Evolutionary conservation across 2,888 invertebrate species (phyloP).

Genomic region (Chrysolina haemoptera): DNA sequence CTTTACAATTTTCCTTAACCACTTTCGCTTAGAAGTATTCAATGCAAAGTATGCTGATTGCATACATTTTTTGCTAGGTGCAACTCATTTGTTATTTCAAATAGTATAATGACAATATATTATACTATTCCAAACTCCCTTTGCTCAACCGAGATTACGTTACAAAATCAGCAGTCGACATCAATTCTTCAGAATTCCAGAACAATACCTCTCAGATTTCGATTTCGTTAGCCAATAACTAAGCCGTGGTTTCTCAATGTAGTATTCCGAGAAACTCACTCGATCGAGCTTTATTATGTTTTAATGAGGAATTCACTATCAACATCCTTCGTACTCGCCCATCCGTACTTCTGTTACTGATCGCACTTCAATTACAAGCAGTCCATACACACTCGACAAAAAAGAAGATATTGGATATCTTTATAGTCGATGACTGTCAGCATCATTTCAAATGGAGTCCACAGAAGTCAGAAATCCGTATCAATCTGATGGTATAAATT

Average conservation of each 20-base stretch:
- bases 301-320: neutral
- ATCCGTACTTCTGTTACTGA: neutral
- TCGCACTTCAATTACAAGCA: neutral
- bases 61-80: neutral
- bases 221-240: slow-evolving; percentile 3
- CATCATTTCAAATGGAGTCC: neutral
- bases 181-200: neutral
- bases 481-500: too few relatives aligned
- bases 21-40: too few relatives aligned
- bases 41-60: too few relatives aligned
- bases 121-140: neutral
- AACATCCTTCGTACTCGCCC: neutral
- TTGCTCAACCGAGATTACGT: neutral
- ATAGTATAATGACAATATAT: neutral
- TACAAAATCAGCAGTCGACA: neutral
- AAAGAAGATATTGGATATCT: neutral
- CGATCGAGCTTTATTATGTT: neutral
- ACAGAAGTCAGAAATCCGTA: too few relatives aligned
- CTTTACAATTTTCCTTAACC: too few relatives aligned
- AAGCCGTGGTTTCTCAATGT: neutral
- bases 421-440: neutral
- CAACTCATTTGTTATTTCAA: neutral
- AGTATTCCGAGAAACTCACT: neutral
- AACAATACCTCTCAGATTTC: neutral
- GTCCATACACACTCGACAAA: neutral